phyloP scores from a whole-genome alignment of 1,140 invertebrate genomes.

The Yoshiicerus persimilis region DNA sequence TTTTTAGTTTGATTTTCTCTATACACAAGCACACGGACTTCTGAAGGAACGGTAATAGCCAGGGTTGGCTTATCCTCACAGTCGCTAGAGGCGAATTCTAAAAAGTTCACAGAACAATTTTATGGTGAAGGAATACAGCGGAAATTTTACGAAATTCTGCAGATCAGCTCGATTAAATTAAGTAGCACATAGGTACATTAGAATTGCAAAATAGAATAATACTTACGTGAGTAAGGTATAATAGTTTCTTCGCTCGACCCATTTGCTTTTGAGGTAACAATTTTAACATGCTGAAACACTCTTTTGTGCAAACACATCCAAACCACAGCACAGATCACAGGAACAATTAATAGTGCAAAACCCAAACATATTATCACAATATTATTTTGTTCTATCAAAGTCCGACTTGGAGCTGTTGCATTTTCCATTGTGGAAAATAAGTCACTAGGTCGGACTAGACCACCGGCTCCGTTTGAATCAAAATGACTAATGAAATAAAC shows the following conservation, averaged over 20 bases:
- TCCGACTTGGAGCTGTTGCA: neutral
- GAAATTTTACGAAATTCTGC: no score
- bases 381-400: neutral
- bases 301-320: neutral
- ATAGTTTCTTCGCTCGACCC: neutral
- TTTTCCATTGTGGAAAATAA: neutral
- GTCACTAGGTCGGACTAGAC: neutral
- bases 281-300: neutral
- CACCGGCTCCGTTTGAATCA: neutral
- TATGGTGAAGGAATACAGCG: no score
- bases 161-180: neutral
- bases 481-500: neutral
- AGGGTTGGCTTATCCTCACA: neutral
- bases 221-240: constrained; percentile 27
- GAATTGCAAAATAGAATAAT: neutral
- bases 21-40: neutral
- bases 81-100: neutral
- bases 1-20: neutral
- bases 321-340: constrained; percentile 16
- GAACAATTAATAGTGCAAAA: constrained; percentile 18
- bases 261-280: neutral
- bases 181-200: no score
- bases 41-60: neutral
- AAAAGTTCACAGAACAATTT: neutral
- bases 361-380: constrained; percentile 30